These are phyloP conservation scores for Amphimallon solstitiale DNA, from an alignment of 2,888 invertebrate genomes.

Conservation along the genomic window DNA sequence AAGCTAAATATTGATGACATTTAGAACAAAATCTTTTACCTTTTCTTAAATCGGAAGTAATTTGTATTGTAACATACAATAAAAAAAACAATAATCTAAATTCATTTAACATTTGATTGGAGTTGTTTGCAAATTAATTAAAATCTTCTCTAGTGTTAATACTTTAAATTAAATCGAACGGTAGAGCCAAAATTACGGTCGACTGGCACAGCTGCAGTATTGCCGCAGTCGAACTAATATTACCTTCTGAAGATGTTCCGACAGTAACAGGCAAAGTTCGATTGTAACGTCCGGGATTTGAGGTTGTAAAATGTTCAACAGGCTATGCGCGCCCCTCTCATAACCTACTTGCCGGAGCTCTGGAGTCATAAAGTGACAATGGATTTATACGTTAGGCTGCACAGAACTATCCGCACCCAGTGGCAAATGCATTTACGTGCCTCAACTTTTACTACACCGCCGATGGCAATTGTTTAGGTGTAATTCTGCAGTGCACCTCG, in stretches of 20 bases:
- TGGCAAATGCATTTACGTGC: conserved; percentile 7
- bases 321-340: conserved; percentile 23
- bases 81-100: too few relatives aligned
- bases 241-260: conserved; percentile 26
- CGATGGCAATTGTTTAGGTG: conserved; percentile 16
- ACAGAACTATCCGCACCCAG: neutral
- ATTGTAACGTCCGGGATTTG: conserved; percentile 16
- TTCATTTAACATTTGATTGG: too few relatives aligned
- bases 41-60: too few relatives aligned
- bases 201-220: conserved; percentile 16
- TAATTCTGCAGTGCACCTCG: neutral
- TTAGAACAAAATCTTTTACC: too few relatives aligned
- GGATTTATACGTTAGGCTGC: conserved; percentile 24
- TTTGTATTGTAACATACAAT: too few relatives aligned
- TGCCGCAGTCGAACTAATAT: conserved; percentile 11
- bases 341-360: conserved; percentile 23
- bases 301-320: conserved; percentile 36
- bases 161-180: too few relatives aligned
- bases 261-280: conserved; percentile 20
- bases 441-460: conserved; percentile 3
- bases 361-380: conserved; percentile 33
- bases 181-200: conserved; percentile 2
- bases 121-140: too few relatives aligned
- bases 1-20: too few relatives aligned
- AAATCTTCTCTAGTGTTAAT: too few relatives aligned